Base-by-base conservation (phyloP, 2,888 invertebrate species). In the Oxystoma pomonae region DNA sequence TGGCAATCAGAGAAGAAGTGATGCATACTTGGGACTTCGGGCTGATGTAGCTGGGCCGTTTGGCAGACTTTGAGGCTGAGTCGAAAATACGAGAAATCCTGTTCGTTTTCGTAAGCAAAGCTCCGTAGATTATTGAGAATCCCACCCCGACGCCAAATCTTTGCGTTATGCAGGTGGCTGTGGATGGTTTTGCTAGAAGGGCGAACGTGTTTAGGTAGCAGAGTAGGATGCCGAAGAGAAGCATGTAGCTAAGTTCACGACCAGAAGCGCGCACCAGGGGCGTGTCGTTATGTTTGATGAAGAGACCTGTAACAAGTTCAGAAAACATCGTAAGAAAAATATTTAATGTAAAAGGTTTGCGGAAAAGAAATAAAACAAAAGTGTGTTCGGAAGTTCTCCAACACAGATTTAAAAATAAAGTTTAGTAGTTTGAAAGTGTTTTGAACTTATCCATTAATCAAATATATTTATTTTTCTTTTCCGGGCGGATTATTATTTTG, bases 141-240 rank as follows among this genome's bases (percentile, higher is more conserved):
- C 89, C 88, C 35, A 89, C 84, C 1, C 88, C 87, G 7, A 89
- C 86, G 7, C 87, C 82, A 68, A 87, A 86, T 61, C 89, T 81
- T 66, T 87, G 84, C 5, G 87, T 76, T 67, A 86, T 84, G 75
- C 88, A 88, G 21, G 83, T 81, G 60, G 83, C 73, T 0, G 81
- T 79, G 1, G 84, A 83, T 0, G 88, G 88, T 60, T 81, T 82
- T 1, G 86, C 83, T 53, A 88, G 78, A 20, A 88, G 76, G 3
- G 85, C 79, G 72, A 87, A 87, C 2, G 87, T 87, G 77, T 86
- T 87, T 51, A 84, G 75, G 74, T 87, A 88, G 74, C 87, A 87
- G 51, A 86, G 77, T 20, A 86, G 78, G 63, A 88, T 87, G 1
- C 88, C 88, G 58, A 81, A 81, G 55, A 88, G 78, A 18, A 88